Evolutionary conservation across 2,113 vertebrate genomes (phyloP).

Genomic region (Sinosuthora webbiana): DNA sequence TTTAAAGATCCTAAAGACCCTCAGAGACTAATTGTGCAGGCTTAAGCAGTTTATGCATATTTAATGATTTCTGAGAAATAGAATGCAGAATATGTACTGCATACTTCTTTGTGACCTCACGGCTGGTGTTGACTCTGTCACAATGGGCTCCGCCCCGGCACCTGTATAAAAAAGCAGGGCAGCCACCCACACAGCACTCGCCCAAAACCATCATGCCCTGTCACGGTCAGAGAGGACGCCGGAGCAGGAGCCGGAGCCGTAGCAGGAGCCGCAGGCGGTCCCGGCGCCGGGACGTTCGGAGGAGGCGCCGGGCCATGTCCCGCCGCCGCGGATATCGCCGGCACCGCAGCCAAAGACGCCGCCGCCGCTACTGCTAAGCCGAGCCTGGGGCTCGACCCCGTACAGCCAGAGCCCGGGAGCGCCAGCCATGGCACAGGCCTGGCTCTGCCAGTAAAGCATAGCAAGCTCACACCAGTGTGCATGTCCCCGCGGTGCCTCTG

Average conservation of each 20-base stretch:
- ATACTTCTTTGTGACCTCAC: not conserved
- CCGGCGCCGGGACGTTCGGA: not conserved
- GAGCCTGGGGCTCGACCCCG: not conserved
- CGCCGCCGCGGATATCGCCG: not conserved
- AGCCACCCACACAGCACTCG: too few species aligned
- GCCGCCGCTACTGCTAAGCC: not conserved
- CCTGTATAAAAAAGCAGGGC: not conserved
- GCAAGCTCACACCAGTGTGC: not conserved
- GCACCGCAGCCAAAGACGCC: not conserved
- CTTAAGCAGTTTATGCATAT: not conserved
- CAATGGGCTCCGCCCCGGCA: not conserved
- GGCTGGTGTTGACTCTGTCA: not conserved
- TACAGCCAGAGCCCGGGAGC: not conserved
- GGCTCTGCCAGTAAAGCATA: not conserved
- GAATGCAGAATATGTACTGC: not conserved
- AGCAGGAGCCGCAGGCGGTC: not conserved
- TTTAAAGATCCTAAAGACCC: not conserved
- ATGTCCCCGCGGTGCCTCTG: accelerated
- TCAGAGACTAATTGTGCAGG: not conserved
- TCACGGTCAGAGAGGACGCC: not conserved
- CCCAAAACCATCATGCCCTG: not conserved
- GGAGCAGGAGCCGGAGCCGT: not conserved
- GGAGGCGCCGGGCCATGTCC: not conserved
- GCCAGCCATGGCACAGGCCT: not conserved
- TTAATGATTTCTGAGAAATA: not conserved